These are phyloP conservation scores for Glossosoma conforme DNA, from an alignment of 1,140 invertebrate genomes.

Conservation along the genomic window DNA sequence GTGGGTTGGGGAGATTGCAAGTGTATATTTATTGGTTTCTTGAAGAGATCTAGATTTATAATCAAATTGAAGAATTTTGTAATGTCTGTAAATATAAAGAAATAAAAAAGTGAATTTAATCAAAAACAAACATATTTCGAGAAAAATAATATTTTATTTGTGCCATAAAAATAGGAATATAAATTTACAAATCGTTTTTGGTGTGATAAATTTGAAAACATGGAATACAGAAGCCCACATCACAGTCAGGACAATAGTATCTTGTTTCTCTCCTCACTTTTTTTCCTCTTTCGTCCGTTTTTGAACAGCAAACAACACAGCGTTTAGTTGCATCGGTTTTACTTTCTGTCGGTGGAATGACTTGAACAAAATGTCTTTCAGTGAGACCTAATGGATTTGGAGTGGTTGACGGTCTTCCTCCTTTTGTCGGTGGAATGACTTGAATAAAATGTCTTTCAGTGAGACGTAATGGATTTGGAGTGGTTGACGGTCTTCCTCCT, in stretches of 20 bases:
- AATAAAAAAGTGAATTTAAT: too few relatives aligned
- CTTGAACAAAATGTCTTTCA: constrained; percentile 21
- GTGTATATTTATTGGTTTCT: too few relatives aligned
- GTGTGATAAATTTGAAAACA: constrained; percentile 17
- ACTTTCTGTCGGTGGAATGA: constrained; percentile 11
- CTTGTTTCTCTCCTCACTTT: constrained; percentile 19
- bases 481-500: not conserved
- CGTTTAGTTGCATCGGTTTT: constrained; percentile 13
- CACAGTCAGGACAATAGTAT: constrained; percentile 19
- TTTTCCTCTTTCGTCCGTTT: constrained; percentile 15
- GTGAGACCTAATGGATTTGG: constrained; percentile 21
- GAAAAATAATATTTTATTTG: too few relatives aligned
- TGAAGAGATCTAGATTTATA: too few relatives aligned
- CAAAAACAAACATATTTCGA: too few relatives aligned
- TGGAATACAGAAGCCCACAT: constrained; percentile 9
- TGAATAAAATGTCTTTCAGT: constrained; percentile 25
- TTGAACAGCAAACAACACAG: constrained; percentile 16
- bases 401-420: not conserved
- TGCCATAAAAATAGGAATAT: too few relatives aligned
- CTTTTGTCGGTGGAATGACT: constrained; percentile 11
- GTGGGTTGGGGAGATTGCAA: too few relatives aligned
- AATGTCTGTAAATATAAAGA: too few relatives aligned
- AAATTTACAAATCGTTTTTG: constrained; percentile 8
- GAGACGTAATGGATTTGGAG: constrained; percentile 20
- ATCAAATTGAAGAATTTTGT: too few relatives aligned